Conservation (phyloP, 2,888 invertebrate genomes). For the Folsomia manolachei region DNA sequence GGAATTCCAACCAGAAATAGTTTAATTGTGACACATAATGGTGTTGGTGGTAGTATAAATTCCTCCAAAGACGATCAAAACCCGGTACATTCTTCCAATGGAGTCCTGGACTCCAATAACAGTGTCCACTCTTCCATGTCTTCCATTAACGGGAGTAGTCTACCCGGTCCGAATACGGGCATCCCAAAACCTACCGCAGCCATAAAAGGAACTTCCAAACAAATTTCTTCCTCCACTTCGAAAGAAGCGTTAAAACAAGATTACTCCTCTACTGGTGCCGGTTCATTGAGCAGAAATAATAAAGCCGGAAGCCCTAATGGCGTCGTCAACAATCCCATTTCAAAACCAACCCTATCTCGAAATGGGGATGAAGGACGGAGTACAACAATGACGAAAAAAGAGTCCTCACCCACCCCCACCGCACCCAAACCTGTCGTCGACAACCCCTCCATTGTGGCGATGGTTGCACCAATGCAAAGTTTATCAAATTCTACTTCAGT, state of each 20-base stretch:
- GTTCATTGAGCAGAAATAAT: not conserved
- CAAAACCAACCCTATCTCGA: not conserved
- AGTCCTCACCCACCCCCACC: not conserved
- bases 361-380: not conserved
- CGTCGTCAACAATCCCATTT: not conserved
- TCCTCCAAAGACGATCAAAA: constrained; percentile 20
- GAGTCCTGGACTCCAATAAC: constrained; percentile 24
- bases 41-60: not conserved
- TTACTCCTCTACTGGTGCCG: not conserved
- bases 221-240: not conserved
- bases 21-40: constrained; percentile 28
- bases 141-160: constrained; percentile 29
- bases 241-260: constrained; percentile 16
- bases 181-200: constrained; percentile 90
- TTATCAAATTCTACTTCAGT: constrained; percentile 32
- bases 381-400: not conserved
- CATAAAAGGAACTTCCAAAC: constrained; percentile 81
- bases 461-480: constrained; percentile 73
- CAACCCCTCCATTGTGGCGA: constrained; percentile 54
- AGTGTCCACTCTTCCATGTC: constrained; percentile 37
- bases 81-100: constrained; percentile 14
- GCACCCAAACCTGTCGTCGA: not conserved
- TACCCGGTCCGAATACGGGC: constrained; percentile 61
- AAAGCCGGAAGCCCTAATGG: not conserved
- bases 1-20: constrained; percentile 49